A percentile compares a stretch with the other conserved stretches of the same genome.
phyloP scores from a whole-genome alignment of 2,888 invertebrate genomes.

The Drosophila falleni region DNA sequence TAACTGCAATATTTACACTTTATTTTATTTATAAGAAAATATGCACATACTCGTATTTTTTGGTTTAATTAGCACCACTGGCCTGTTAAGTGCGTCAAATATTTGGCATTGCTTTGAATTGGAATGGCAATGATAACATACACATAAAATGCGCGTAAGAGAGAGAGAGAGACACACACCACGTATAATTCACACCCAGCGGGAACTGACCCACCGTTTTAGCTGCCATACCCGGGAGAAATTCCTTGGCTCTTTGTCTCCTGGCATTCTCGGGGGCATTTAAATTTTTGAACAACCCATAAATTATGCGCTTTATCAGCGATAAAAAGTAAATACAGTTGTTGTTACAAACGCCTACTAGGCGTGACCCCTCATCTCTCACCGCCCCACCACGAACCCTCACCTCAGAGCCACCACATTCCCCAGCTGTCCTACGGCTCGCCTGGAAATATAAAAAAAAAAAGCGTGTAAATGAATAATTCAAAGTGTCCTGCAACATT shows the following conservation, averaged over 20 bases:
- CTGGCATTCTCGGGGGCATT: slow-evolving; percentile 78
- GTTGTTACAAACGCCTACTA: slow-evolving; percentile 81
- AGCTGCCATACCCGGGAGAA: slow-evolving; percentile 39
- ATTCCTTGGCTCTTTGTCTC: slow-evolving; percentile 63
- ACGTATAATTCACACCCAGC: slow-evolving; percentile 31
- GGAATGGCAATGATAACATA: slow-evolving; percentile 39
- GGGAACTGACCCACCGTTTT: slow-evolving; percentile 46
- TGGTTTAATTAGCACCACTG: slow-evolving; percentile 13
- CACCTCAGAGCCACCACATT: slow-evolving; percentile 3
- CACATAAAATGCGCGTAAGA: neutral
- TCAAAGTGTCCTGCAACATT: slow-evolving; percentile 82
- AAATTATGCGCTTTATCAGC: slow-evolving; percentile 82
- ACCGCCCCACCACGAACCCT: neutral
- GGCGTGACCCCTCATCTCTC: slow-evolving; percentile 41
- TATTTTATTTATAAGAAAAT: neutral
- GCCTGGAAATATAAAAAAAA: slow-evolving; percentile 33
- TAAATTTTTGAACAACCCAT: slow-evolving; percentile 80
- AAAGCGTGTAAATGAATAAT: slow-evolving; percentile 78
- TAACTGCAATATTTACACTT: slow-evolving; percentile 12
- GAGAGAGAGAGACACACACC: neutral
- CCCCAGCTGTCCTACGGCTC: slow-evolving; percentile 63
- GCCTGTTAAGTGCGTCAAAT: slow-evolving; percentile 35
- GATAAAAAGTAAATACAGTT: slow-evolving; percentile 82
- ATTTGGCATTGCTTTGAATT: slow-evolving; percentile 48
- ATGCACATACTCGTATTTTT: slow-evolving; percentile 10